Percentiles rank a stretch among this genome's conserved stretches.
Evolutionary conservation across 92 coral and sea anemone genomes (phyloP).

Genomic region (Epizoanthus illoricatus): DNA sequence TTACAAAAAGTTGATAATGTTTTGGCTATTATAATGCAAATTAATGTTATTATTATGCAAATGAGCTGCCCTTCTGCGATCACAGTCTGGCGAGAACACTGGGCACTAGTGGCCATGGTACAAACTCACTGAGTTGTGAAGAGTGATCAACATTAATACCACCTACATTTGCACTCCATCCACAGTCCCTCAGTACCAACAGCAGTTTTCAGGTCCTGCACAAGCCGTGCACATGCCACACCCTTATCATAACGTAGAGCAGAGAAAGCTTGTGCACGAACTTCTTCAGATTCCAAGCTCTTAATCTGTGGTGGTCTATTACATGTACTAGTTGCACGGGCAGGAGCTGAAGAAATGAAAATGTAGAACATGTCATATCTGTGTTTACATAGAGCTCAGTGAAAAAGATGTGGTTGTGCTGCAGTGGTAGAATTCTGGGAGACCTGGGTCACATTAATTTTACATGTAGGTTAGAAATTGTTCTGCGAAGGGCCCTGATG

Average conservation of each 20-base stretch:
- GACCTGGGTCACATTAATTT: background rate
- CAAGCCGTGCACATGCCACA: background rate
- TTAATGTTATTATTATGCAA: no score
- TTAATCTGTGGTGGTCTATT: slow-evolving; percentile 1
- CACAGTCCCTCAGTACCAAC: slow-evolving; percentile 7
- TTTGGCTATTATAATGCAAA: no score
- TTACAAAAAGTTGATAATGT: no score
- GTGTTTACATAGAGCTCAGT: background rate
- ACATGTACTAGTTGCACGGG: background rate
- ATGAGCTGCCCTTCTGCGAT: no score
- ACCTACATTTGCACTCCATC: slow-evolving; percentile 32
- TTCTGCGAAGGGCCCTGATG: no score
- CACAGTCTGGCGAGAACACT: no score
- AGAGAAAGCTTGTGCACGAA: slow-evolving; percentile 24
- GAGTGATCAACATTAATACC: no score
- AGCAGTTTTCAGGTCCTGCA: slow-evolving; percentile 1
- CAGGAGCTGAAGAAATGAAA: background rate
- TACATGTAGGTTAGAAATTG: no score
- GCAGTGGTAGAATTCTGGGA: background rate
- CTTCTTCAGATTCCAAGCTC: slow-evolving; percentile 17
- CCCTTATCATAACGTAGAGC: slow-evolving; percentile 8
- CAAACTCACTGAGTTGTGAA: no score
- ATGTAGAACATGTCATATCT: background rate
- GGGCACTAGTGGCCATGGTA: no score
- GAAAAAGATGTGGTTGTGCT: slow-evolving; percentile 2